Conservation (phyloP, 1,140 invertebrate genomes). For the Harpegnathos saltator region DNA sequence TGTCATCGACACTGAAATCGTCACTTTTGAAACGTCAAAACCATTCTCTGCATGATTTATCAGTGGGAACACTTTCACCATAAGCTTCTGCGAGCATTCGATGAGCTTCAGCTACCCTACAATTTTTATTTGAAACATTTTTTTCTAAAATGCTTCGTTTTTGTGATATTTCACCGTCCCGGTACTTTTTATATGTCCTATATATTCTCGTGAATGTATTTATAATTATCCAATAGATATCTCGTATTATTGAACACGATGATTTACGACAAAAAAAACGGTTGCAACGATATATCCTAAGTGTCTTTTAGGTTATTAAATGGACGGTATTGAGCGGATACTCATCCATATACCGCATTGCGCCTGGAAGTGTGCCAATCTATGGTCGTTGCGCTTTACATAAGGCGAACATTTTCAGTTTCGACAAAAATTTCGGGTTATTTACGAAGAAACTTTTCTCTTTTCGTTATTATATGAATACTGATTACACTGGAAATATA, state of each 20-base stretch:
- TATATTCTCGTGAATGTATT: no score
- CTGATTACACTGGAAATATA: neutral
- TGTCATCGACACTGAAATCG: no score
- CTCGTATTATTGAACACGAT: neutral
- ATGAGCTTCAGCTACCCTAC: no score
- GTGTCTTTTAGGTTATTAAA: conserved; percentile 49
- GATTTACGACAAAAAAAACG: neutral
- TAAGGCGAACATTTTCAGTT: conserved; percentile 52
- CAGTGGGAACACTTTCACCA: no score
- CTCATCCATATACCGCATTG: conserved; percentile 77
- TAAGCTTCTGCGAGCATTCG: no score
- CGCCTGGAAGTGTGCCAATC: conserved; percentile 80
- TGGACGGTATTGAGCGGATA: conserved; percentile 45
- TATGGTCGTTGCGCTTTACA: conserved; percentile 59
- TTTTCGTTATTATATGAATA: neutral
- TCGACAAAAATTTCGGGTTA: conserved; percentile 2
- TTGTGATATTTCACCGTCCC: no score
- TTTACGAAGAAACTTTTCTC: neutral
- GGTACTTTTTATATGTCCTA: no score
- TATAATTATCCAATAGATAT: no score
- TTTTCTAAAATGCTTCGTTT: no score
- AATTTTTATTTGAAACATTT: no score
- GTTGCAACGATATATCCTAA: conserved; percentile 26
- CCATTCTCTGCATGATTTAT: no score
- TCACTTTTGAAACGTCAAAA: no score